Evolutionary conservation across 2,888 invertebrate genomes (phyloP), one percentile per base, ranked within the genome.

Genomic region (Agrilus mali): DNA sequence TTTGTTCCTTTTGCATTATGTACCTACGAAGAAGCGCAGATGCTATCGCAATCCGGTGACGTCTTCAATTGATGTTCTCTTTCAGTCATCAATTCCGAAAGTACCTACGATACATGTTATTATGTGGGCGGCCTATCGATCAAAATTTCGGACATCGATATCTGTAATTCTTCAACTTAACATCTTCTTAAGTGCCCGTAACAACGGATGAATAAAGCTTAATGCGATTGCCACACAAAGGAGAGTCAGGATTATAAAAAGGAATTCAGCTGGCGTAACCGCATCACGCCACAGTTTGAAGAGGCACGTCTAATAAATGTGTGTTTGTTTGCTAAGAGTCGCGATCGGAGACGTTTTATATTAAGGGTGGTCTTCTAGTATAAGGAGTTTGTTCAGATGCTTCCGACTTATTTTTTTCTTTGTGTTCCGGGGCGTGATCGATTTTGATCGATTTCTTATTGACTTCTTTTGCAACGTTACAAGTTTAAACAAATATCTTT

Each of bases 231-330:
- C 27, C 8, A 8, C 27, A 27, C 27, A 27, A 40, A 41, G 40
- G 27, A 38, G 41, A 41, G 43, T 43, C 43, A 43, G 33, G 27
- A 14, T 31, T 31, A 38, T 36, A 40, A 41, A 45, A 44, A 40
- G 45, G 42, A 31, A 36, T 37, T 40, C 44, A 42, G 42, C 39
- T 32, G 40, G 38, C 36, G 32, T 41, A 46, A 50, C 47, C 45
- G 46, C 37, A 46, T 50, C 50, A 50, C 50, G 50, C 50, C 50
- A 42, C 43, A 42, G 41, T 45, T 45, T 46, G 38, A 42, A 43
- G 45, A 43, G 46, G 43, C 47, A 37, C 45, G 41, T 47, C 45
- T 45, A 43, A 39, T n/a, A n/a, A n/a, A n/a, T 42, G 32, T 36
- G 17, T 32, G 27, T 42, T 42, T 36, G 33, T 43, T 42, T 33